phyloP scores from a whole-genome alignment of 2,888 invertebrate species.

The Andrena trimmerana region DNA sequence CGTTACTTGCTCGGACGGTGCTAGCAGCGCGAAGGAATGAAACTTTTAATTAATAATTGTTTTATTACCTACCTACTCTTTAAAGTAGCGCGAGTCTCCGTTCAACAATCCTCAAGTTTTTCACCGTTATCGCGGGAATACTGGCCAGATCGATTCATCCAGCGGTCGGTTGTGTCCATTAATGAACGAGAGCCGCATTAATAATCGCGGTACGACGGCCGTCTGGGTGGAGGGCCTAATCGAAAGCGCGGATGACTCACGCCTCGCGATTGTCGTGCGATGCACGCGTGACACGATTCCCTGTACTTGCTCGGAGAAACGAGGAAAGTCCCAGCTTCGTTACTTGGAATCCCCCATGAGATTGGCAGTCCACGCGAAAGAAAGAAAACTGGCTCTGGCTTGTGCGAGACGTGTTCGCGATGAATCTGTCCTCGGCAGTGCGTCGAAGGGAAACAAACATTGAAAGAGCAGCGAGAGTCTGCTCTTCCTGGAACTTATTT shows the following conservation, averaged over 20 bases:
- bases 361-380: slow-evolving; percentile 27
- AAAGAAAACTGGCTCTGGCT: slow-evolving; percentile 33
- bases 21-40: too few species aligned
- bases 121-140: background rate
- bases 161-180: background rate
- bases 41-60: too few species aligned
- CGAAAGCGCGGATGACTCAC: slow-evolving; percentile 66
- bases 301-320: slow-evolving; percentile 63
- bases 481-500: background rate
- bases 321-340: slow-evolving; percentile 69
- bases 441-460: background rate
- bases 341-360: slow-evolving; percentile 65
- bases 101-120: background rate
- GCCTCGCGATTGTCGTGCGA: slow-evolving; percentile 66
- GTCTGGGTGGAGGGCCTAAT: slow-evolving; percentile 32
- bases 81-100: background rate
- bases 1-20: too few species aligned
- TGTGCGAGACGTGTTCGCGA: background rate
- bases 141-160: background rate
- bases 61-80: background rate
- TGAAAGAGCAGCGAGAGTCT: background rate
- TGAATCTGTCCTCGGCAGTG: background rate
- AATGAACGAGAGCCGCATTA: slow-evolving; percentile 38
- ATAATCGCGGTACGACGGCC: slow-evolving; percentile 41
- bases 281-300: slow-evolving; percentile 73